Base-by-base conservation (phyloP, 2,888 invertebrate species). In the Diogma glabrata region DNA sequence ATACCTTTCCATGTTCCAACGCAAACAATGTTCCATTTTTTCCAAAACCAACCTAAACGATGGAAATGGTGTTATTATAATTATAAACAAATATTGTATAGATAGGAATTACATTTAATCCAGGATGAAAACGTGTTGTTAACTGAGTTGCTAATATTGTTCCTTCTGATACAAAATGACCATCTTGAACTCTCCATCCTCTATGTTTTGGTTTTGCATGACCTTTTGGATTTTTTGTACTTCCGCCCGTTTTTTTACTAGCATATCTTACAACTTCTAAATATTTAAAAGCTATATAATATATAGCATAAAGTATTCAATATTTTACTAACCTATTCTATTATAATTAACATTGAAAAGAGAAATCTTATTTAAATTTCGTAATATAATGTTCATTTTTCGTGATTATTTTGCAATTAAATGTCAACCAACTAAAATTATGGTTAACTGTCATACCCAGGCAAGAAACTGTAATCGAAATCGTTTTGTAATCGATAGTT, bases 1-100 rank as follows among this genome's bases (percentile, higher is more conserved):
- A 67, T 0, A 94, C 91, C 62, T 72, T 78, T 1, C 94, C 94
- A 33, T 83, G 73, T 60, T 82, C 80, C 64, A 88, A 72, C 0
- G 94, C 91, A 71, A 79, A 87, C 2, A 95, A 66, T 1, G 86
- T 86, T 1, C 84, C 84, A 63, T 90, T 83, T 50, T 74, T 75
- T 3, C 87, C 87, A 58, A 89, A 77, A 1, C 88, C 88, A 59
- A 91, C 92, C 92, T 92, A 47, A 7, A 52, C 50, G 36, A 38
- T 7, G 7, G n/a, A 33, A 28, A 30, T 14, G 2, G 40, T 17
- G 30, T 20, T n/a, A 45, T 22, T 23, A 3, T 22, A 9, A 12
- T 24, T 4, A 38, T 10, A 23, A 14, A 36, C 3, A 9, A 6
- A 36, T 7, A 16, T 36, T 17, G n/a, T 9, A n/a, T n/a, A 17